Base-by-base conservation (phyloP, 2,797 vertebrate genomes). In the Astyanax mexicanus region DNA sequence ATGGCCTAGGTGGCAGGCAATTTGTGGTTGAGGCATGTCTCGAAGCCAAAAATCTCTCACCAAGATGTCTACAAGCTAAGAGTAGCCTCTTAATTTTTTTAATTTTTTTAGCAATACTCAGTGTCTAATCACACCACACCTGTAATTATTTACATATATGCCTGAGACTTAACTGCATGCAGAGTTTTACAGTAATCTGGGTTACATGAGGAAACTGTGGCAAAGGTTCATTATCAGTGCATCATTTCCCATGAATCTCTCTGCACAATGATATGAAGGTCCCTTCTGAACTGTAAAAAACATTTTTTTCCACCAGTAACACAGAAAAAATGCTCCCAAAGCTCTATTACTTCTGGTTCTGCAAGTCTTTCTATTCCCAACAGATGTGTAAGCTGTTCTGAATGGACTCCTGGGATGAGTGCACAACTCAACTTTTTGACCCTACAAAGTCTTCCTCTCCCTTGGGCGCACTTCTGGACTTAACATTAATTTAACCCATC, bases 221-320 rank as follows among this genome's bases (percentile, higher is more conserved):
- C 2, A 27, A 62, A 70, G 44, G 17, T 19, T 40, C 25, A 57
- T 44, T 25, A n/a, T 12, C n/a, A 11, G 42, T 58, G 7, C 42
- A 47, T 60, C 11, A 23, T 68, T 64, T 62, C 40, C 54, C 35
- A 45, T 44, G 13, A 45, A 44, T 27, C 54, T 45, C 13, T 35
- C 6, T 57, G 13, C 15, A 17, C 57, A 25, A 57, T 38, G 12
- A 69, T 49, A 71, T 65, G 55, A 73, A 45, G 29, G 17, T 32
- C 51, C 67, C 62, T 40, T 21, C 74, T 61, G 64, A 69, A 74
- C 29, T 35, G 9, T 12, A 61, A 11, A 69, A 69, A 71, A 69
- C 44, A 23, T 10, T 32, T 52, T 72, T 77, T 80, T 75, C 66
- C 70, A 60, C 3, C 58, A 61, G 32, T 55, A n/a, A 40, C 71